Evolutionary conservation across 2,113 vertebrate species (phyloP).

Genomic region (Xiphophorus maculatus): DNA sequence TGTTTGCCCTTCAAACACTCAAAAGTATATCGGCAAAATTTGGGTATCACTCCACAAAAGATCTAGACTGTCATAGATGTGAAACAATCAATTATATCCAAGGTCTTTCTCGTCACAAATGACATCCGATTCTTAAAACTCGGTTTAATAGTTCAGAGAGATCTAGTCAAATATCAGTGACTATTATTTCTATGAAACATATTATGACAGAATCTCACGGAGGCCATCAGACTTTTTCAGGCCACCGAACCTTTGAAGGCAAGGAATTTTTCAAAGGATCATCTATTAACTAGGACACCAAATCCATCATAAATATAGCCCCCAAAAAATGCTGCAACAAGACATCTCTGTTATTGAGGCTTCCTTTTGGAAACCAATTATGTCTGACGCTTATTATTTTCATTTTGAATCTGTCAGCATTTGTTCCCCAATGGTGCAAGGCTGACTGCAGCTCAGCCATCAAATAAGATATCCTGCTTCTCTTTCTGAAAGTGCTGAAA

Average conservation of each 20-base stretch:
- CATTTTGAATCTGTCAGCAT: conserved; percentile 8
- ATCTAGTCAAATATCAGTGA: background rate
- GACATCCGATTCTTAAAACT: background rate
- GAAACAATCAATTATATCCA: too few relatives aligned
- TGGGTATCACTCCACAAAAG: too few relatives aligned
- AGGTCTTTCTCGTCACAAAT: background rate
- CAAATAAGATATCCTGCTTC: background rate
- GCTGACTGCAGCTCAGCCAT: conserved; percentile 2
- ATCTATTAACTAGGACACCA: conserved; percentile 11
- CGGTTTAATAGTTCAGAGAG: background rate
- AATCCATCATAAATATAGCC: conserved; percentile 11
- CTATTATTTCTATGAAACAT: background rate
- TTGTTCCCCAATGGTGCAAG: conserved; percentile 1
- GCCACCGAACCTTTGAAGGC: conserved; percentile 8
- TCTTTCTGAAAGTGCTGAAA: background rate
- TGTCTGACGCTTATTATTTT: background rate
- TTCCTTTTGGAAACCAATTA: background rate
- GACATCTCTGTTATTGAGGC: background rate
- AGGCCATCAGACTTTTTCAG: conserved; percentile 24
- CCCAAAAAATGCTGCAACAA: background rate
- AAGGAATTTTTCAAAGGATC: conserved; percentile 15
- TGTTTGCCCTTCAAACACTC: too few relatives aligned
- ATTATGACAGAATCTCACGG: background rate
- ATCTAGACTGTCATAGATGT: too few relatives aligned
- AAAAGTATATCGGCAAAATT: too few relatives aligned